A percentile compares a stretch with the other conserved stretches of the same genome.
These are phyloP conservation scores for Drosophila sechellia DNA, from an alignment of 1,140 invertebrate genomes.

Conservation along the genomic window DNA sequence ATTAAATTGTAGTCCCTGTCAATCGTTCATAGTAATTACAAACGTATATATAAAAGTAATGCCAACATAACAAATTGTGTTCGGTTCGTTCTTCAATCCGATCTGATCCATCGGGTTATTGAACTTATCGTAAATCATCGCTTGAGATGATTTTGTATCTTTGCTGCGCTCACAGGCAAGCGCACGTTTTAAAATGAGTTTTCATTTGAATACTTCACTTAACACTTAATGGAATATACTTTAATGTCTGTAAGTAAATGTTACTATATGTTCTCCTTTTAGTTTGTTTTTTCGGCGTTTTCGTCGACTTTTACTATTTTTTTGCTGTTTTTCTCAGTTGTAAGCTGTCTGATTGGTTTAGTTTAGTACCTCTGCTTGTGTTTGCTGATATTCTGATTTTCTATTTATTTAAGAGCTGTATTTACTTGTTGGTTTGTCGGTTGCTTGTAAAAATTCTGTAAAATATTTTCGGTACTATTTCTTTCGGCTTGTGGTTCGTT, in stretches of 20 bases:
- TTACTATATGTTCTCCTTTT: conserved; percentile 64
- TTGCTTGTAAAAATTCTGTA: conserved; percentile 75
- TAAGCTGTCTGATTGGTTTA: conserved; percentile 49
- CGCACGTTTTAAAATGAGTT: conserved; percentile 74
- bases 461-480: conserved; percentile 81
- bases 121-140: conserved; percentile 39
- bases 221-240: conserved; percentile 73
- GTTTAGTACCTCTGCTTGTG: conserved; percentile 18
- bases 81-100: conserved; percentile 33
- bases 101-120: conserved; percentile 36
- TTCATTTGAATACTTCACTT: conserved; percentile 54
- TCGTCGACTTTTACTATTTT: conserved; percentile 69
- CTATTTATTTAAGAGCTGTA: conserved; percentile 21
- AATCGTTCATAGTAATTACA: conserved; percentile 79
- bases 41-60: conserved; percentile 61
- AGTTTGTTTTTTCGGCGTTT: conserved; percentile 65
- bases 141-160: conserved; percentile 30
- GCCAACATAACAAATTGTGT: conserved; percentile 71
- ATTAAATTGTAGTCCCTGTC: conserved; percentile 82
- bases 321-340: conserved; percentile 44
- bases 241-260: conserved; percentile 64
- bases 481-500: conserved; percentile 48
- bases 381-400: conserved; percentile 14
- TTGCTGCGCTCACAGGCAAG: conserved; percentile 44
- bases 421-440: conserved; percentile 30